Evolutionary conservation across 2,888 invertebrate genomes (phyloP).

Genomic region (Cyclophora albipunctata): DNA sequence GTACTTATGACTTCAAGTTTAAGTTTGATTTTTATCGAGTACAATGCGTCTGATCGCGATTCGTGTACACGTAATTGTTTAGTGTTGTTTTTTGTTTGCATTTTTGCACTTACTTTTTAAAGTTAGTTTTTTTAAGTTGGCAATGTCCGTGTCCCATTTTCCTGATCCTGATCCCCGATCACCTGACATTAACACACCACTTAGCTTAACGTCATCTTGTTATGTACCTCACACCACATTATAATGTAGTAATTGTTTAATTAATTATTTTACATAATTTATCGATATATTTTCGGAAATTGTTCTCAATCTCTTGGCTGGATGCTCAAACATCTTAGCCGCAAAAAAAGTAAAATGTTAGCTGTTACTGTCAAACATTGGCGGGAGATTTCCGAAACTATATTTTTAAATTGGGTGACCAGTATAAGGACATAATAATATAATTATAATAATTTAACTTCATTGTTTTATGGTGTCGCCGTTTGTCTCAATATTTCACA

Average conservation of each 20-base stretch:
- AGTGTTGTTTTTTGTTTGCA: slow-evolving; percentile 39
- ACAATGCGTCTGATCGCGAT: slow-evolving; percentile 54
- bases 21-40: slow-evolving; percentile 40
- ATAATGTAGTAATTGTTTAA: slow-evolving; percentile 36
- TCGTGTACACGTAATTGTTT: slow-evolving; percentile 35
- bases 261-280: slow-evolving; percentile 25
- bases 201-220: slow-evolving; percentile 46
- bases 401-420: slow-evolving; percentile 34
- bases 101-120: slow-evolving; percentile 25
- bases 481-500: slow-evolving; percentile 58
- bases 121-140: slow-evolving; percentile 6
- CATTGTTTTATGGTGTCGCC: slow-evolving; percentile 62
- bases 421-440: slow-evolving; percentile 32
- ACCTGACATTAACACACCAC: slow-evolving; percentile 42
- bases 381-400: slow-evolving; percentile 20
- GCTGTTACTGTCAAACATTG: background rate
- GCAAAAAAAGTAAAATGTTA: background rate
- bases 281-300: slow-evolving; percentile 16
- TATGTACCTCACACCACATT: slow-evolving; percentile 58
- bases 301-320: slow-evolving; percentile 1
- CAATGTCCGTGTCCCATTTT: slow-evolving; percentile 12
- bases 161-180: slow-evolving; percentile 21
- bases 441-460: slow-evolving; percentile 35
- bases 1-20: slow-evolving; percentile 26
- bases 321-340: slow-evolving; percentile 1